Percentiles rank a stretch among this genome's conserved stretches.
These are phyloP conservation scores for Apis mellifera DNA, from an alignment of 1,140 invertebrate species.

Conservation along the genomic window Amel_HAv3.1 CM009941.2:12589501-12590000, in stretches of 20 bases:
- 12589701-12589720: neutral
- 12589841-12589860: neutral
- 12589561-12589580: no score
- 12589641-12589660: neutral
- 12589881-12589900: neutral
- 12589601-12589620: no score
- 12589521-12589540: no score
- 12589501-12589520: no score
- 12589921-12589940: neutral
- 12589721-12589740: neutral
- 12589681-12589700: conserved; percentile 10
- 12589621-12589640: neutral
- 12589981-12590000: neutral
- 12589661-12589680: conserved; percentile 25
- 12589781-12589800: conserved; percentile 30
- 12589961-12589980: conserved; percentile 27
- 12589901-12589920: conserved; percentile 49
- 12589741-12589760: conserved; percentile 21
- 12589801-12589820: conserved; percentile 30
- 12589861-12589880: neutral
- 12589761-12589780: conserved; percentile 15
- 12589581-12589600: conserved; percentile 5
- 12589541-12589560: no score
- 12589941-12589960: neutral
- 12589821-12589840: conserved; percentile 5